Conservation (phyloP, 1,140 invertebrate species). For the Lepidurus arcticus region DNA sequence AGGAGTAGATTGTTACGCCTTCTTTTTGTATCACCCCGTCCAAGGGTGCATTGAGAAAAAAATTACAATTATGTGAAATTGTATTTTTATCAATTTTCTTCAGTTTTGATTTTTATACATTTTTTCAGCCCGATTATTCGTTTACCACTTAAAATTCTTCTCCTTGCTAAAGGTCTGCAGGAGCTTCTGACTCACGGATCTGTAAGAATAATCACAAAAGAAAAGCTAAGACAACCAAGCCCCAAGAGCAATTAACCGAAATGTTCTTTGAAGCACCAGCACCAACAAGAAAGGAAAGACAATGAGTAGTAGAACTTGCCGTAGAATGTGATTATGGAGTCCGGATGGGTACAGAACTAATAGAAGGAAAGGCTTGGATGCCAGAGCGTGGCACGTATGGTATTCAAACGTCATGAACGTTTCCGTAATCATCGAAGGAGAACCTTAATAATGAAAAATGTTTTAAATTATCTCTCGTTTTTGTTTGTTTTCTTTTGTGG, state of each 20-base stretch:
- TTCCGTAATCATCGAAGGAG: constrained; percentile 25
- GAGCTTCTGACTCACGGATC: constrained; percentile 27
- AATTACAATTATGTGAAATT: background rate
- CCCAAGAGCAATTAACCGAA: background rate
- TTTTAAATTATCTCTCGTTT: background rate
- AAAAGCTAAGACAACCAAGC: background rate
- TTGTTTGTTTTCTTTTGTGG: background rate
- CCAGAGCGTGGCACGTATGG: constrained; percentile 29
- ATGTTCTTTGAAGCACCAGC: background rate
- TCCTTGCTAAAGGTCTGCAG: constrained; percentile 28
- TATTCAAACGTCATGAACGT: constrained; percentile 33
- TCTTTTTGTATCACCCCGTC: background rate
- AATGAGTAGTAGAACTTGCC: constrained; percentile 27
- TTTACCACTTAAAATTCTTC: constrained; percentile 31
- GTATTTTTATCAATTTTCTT: background rate
- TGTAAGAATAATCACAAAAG: constrained; percentile 20
- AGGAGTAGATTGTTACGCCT: constrained; percentile 12
- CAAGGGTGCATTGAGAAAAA: background rate
- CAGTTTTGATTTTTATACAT: background rate
- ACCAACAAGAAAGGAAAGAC: background rate
- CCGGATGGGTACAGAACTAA: constrained; percentile 30
- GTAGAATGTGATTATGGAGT: constrained; percentile 32
- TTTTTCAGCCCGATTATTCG: background rate
- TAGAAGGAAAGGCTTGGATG: constrained; percentile 27
- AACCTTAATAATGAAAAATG: background rate